phyloP scores from a whole-genome alignment of 2,888 invertebrate genomes.

The Acronicta aceris region DNA sequence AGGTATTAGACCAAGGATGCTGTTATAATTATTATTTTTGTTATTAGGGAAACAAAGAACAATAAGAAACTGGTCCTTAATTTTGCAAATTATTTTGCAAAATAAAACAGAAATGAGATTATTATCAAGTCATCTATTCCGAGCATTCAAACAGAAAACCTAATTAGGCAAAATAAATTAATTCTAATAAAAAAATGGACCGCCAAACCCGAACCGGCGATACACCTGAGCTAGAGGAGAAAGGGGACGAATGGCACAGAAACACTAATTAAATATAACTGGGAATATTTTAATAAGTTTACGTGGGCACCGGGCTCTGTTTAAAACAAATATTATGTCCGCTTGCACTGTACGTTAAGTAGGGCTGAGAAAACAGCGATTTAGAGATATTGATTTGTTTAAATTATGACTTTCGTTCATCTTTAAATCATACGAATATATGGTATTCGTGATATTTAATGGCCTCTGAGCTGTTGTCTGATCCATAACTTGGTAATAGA shows the following conservation, averaged over 20 bases:
- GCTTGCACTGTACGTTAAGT: constrained; percentile 67
- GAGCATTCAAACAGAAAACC: constrained; percentile 14
- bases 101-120: too few species aligned
- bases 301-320: constrained; percentile 76
- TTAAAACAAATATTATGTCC: constrained; percentile 87
- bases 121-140: not conserved
- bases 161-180: constrained; percentile 45
- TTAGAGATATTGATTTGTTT: not conserved
- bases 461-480: too few species aligned
- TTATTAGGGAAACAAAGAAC: too few species aligned
- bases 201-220: constrained; percentile 60
- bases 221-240: constrained; percentile 78
- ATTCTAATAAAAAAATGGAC: constrained; percentile 42
- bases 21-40: too few species aligned
- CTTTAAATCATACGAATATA: too few species aligned
- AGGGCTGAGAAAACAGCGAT: constrained; percentile 29
- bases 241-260: constrained; percentile 80
- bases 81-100: too few species aligned
- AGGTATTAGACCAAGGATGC: too few species aligned
- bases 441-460: too few species aligned
- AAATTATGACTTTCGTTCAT: not conserved
- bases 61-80: too few species aligned
- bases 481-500: too few species aligned
- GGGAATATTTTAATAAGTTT: constrained; percentile 89
- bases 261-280: constrained; percentile 86